These are phyloP conservation scores for Clinocottus analis DNA, from an alignment of 2,113 vertebrate genomes.

Conservation along the genomic window DNA sequence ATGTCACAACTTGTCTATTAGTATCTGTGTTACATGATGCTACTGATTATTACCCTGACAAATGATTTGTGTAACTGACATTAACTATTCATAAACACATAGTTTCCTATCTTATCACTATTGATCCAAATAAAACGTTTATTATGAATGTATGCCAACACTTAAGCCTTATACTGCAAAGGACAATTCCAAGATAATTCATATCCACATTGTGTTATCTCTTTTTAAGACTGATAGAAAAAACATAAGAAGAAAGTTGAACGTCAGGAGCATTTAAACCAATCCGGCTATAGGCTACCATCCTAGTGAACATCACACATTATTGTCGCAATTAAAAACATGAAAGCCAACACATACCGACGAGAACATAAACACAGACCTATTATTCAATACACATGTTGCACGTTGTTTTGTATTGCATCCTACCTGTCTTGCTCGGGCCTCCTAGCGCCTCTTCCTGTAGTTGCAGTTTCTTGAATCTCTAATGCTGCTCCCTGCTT, in stretches of 20 bases:
- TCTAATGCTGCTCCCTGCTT: constrained; percentile 58
- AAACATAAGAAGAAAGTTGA: constrained; percentile 50
- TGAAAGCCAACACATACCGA: background rate
- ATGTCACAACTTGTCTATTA: background rate
- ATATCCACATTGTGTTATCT: background rate
- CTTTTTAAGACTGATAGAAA: constrained; percentile 4
- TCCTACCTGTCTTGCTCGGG: constrained; percentile 74
- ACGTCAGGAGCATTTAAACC: constrained; percentile 16
- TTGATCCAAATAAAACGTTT: constrained; percentile 36
- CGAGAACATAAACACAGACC: background rate
- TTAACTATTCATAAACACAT: constrained; percentile 11
- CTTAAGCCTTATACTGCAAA: background rate
- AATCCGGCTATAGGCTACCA: background rate
- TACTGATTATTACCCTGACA: background rate
- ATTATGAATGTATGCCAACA: background rate
- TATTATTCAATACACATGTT: constrained; percentile 46
- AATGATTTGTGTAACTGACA: background rate
- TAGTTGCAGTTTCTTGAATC: constrained; percentile 48
- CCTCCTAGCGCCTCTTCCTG: constrained; percentile 62
- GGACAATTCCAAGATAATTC: background rate
- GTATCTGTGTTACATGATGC: background rate
- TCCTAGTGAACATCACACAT: background rate
- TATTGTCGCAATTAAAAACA: background rate
- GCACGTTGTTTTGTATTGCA: constrained; percentile 38
- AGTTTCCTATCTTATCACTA: background rate